Base-by-base conservation (phyloP, 2,888 invertebrate species). In the Erebia palarica region DNA sequence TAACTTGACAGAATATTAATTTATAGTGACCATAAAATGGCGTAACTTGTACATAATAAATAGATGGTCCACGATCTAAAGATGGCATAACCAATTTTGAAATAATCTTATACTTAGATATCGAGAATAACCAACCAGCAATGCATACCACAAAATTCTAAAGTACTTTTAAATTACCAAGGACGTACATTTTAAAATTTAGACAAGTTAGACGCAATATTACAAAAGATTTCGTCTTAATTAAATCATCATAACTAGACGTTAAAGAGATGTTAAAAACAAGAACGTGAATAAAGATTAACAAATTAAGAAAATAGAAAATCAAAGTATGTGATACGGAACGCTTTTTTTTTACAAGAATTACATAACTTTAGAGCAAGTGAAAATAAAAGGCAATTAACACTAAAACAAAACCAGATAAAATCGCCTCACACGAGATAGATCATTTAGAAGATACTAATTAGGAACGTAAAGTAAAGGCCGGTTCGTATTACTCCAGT, bases 361-460 rank as follows among this genome's bases (percentile, higher is more conserved):
- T 63, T 49, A 49, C 63, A 63, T 63, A 49, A 61, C 47, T 47
- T 18, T 11, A 61, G 14, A 16, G 18, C 16, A 47, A 21, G 18
- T 47, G 47, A 27, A 27, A 69, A 64, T 18, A 57, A 44, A 36
- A 51, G n/a, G 18, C 69, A 70, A 59, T 70, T 70, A 59, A 65
- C 59, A 65, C 69, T 65, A 47, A 61, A 47, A 61, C 47, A 60
- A 44, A 14, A 16, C 7, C 49, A 65, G 53, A 65, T 65, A 65
- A 65, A 42, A 65, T 65, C 55, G 53, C 42, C 36, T 65, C 42
- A 18, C 55, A 53, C 42, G 53, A 65, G 53, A 55, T 42, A 55
- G 42, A 55, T 65, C 42, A 55, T 65, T 65, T 42, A 42, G 53
- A 51, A 51, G 53, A 65, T 36, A 36, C 53, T 53, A 55, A 65